Percentiles rank a stretch among this genome's conserved stretches.
These are phyloP conservation scores for Corythoichthys intestinalis DNA, from an alignment of 2,113 vertebrate species.

Conservation along the genomic window DNA sequence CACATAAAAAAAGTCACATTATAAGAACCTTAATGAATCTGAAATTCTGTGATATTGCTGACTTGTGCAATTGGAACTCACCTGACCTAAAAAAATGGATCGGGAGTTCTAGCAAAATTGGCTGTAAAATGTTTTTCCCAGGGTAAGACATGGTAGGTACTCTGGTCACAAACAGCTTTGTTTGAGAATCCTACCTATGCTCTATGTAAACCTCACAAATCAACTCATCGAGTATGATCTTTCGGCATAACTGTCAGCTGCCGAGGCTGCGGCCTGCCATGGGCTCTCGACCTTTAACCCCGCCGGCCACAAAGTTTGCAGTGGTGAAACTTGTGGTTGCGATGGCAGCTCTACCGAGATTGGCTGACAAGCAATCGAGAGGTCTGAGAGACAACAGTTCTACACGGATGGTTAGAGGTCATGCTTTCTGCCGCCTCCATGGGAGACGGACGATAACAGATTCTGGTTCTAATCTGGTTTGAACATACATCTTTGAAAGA, in stretches of 20 bases:
- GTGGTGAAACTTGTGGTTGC: conserved; percentile 47
- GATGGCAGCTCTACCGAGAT: conserved; percentile 36
- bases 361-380: conserved; percentile 31
- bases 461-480: conserved; percentile 12
- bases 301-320: conserved; percentile 45
- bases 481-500: conserved; percentile 6
- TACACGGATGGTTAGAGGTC: conserved; percentile 7
- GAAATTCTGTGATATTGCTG: not conserved
- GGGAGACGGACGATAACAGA: not conserved
- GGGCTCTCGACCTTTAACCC: conserved; percentile 54
- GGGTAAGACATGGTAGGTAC: conserved; percentile 37
- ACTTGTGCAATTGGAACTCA: not conserved
- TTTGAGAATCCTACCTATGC: conserved; percentile 49
- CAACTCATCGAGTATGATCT: conserved; percentile 55
- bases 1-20: conserved; percentile 3
- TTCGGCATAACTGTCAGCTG: conserved; percentile 55
- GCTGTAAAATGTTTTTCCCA: conserved; percentile 32
- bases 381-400: conserved; percentile 24
- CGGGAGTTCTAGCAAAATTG: conserved; percentile 31
- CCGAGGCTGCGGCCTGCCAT: conserved; percentile 37
- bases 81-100: conserved; percentile 8
- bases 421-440: not conserved
- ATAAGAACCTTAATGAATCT: not conserved
- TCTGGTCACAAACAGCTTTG: conserved; percentile 53
- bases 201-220: conserved; percentile 64